A percentile compares a stretch with the other conserved stretches of the same genome.
These are phyloP conservation scores for Centrocercus urophasianus DNA, from an alignment of 2,113 vertebrate genomes.

Conservation along the genomic window DNA sequence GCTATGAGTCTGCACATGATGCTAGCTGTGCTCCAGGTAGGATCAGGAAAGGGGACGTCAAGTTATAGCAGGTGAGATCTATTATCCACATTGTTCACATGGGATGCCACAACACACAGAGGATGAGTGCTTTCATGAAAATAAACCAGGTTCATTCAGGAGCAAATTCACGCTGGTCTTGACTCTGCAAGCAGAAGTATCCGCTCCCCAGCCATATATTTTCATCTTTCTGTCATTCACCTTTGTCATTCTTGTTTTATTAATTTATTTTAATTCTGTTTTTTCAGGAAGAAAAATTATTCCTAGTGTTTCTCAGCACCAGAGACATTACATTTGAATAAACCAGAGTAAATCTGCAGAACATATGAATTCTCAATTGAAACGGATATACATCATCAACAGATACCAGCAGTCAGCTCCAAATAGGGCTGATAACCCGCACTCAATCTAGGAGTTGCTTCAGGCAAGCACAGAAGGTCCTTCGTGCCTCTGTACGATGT, in stretches of 20 bases:
- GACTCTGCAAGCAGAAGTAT: background rate
- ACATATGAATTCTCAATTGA: background rate
- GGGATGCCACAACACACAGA: background rate
- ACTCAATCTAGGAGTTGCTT: background rate
- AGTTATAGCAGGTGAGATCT: background rate
- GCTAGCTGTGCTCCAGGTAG: background rate
- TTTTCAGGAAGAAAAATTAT: background rate
- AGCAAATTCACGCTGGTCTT: background rate
- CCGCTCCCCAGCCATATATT: background rate
- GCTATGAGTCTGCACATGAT: background rate
- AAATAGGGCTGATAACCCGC: background rate
- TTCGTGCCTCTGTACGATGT: background rate
- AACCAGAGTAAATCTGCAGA: background rate
- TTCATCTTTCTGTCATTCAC: background rate
- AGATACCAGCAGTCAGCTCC: background rate
- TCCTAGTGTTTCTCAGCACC: background rate
- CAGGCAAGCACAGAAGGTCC: background rate
- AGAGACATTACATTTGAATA: background rate
- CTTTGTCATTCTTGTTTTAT: background rate
- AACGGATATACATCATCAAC: background rate
- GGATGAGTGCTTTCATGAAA: background rate
- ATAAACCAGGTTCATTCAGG: background rate
- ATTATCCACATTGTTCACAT: fast-evolving
- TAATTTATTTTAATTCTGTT: background rate
- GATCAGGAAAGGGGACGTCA: background rate